These are phyloP conservation scores for Actias luna DNA, from an alignment of 2,888 invertebrate species.

Conservation along the genomic window DNA sequence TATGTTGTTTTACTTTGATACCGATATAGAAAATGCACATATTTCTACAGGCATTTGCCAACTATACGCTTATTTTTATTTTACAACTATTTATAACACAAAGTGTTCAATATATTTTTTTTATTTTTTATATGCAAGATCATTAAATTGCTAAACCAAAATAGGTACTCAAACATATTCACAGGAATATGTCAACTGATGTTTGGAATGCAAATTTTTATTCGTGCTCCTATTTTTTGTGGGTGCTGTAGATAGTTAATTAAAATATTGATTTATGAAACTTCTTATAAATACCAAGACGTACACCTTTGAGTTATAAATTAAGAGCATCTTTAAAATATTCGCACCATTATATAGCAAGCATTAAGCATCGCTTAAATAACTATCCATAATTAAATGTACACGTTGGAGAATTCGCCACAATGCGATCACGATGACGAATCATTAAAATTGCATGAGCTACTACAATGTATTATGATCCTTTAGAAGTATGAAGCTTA, in stretches of 20 bases:
- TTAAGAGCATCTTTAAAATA: background rate
- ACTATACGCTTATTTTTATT: background rate
- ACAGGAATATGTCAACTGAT: too few relatives aligned
- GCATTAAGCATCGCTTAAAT: background rate
- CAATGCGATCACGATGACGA: slow-evolving; percentile 38
- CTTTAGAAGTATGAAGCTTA: slow-evolving; percentile 44
- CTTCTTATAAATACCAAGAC: background rate
- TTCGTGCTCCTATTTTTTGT: too few relatives aligned
- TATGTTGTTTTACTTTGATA: background rate
- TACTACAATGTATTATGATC: slow-evolving; percentile 47
- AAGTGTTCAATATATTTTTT: too few relatives aligned
- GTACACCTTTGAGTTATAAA: background rate
- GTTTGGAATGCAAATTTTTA: too few relatives aligned
- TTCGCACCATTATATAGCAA: background rate
- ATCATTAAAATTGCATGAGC: slow-evolving; percentile 58
- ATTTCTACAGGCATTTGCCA: background rate
- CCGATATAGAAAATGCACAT: slow-evolving; percentile 2
- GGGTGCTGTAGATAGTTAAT: too few relatives aligned
- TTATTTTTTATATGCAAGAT: too few relatives aligned
- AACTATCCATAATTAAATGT: slow-evolving; percentile 4
- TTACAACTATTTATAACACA: background rate
- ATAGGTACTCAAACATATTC: too few relatives aligned
- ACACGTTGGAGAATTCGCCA: background rate
- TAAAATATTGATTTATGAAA: background rate
- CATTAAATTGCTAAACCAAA: too few relatives aligned